These are phyloP conservation scores for Protomyctophum bolini DNA, from an alignment of 2,113 vertebrate species.

Conservation along the genomic window DNA sequence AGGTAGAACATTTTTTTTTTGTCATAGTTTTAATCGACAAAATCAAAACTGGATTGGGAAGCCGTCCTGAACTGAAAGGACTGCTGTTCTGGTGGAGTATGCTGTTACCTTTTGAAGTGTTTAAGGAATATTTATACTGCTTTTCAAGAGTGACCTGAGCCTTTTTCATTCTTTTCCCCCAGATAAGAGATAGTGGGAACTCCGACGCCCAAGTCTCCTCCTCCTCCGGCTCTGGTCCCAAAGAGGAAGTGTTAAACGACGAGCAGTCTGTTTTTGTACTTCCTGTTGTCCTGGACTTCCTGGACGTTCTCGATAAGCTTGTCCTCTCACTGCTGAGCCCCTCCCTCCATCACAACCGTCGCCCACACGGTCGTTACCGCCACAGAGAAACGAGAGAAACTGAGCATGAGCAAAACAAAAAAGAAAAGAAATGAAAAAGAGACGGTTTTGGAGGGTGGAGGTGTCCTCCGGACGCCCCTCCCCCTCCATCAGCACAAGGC, in stretches of 20 bases:
- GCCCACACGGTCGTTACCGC: conserved; percentile 19
- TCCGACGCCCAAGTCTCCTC: background rate
- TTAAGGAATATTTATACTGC: no score
- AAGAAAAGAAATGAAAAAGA: background rate
- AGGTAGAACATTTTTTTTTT: no score
- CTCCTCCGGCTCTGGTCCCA: conserved; percentile 50
- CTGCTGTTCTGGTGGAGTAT: no score
- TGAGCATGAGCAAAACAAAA: conserved; percentile 41
- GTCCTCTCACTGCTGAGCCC: conserved; percentile 72
- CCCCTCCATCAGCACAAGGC: conserved; percentile 71
- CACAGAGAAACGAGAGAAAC: conserved; percentile 58
- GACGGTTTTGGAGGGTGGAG: conserved; percentile 50
- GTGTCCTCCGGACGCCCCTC: conserved; percentile 36
- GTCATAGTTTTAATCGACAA: no score
- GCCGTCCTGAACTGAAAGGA: no score
- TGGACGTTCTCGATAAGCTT: conserved; percentile 71
- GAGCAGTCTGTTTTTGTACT: conserved; percentile 43
- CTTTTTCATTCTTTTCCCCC: conserved; percentile 11
- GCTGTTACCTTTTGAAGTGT: no score
- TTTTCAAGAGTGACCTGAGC: no score
- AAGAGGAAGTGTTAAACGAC: conserved; percentile 53
- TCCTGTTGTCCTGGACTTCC: conserved; percentile 66
- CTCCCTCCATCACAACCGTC: conserved; percentile 24
- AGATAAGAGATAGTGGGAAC: conserved; percentile 79
- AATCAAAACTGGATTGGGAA: no score